Evolutionary conservation across 2,797 vertebrate genomes (phyloP).

Genomic region (Poecile montanus): DNA sequence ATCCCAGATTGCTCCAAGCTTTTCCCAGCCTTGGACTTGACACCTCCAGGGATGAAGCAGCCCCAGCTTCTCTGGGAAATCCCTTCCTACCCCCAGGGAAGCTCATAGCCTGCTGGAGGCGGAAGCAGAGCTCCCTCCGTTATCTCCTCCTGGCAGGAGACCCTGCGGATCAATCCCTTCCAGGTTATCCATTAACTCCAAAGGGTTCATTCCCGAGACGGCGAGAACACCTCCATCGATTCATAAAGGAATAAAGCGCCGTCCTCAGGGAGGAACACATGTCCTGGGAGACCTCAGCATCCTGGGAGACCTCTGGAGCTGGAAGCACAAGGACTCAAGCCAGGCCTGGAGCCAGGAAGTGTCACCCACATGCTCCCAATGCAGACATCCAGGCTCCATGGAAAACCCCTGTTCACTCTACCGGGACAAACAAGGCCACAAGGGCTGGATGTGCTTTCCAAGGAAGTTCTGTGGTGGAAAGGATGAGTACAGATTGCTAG

Average conservation of each 20-base stretch:
- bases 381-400: not conserved
- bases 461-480: not conserved
- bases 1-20: not conserved
- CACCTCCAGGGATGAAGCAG: not conserved
- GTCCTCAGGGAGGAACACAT: rapidly evolving
- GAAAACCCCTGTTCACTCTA: not conserved
- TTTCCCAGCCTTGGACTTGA: not conserved
- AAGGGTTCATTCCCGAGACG: not conserved
- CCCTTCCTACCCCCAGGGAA: not conserved
- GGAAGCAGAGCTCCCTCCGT: not conserved
- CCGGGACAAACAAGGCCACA: not conserved
- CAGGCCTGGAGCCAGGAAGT: not conserved
- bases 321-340: rapidly evolving
- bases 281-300: rapidly evolving
- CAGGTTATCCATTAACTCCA: constrained; percentile 20
- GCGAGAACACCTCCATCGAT: not conserved
- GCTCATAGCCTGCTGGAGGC: not conserved
- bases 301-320: not conserved
- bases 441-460: not conserved
- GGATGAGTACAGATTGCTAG: not conserved
- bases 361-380: not conserved
- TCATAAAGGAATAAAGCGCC: not conserved
- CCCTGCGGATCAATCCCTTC: not conserved
- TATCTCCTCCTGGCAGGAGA: constrained; percentile 2
- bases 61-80: not conserved